Evolutionary conservation across 2,888 invertebrate genomes (phyloP), one percentile per base, ranked within the genome.

Genomic region (Orchesellides sinensis): DNA sequence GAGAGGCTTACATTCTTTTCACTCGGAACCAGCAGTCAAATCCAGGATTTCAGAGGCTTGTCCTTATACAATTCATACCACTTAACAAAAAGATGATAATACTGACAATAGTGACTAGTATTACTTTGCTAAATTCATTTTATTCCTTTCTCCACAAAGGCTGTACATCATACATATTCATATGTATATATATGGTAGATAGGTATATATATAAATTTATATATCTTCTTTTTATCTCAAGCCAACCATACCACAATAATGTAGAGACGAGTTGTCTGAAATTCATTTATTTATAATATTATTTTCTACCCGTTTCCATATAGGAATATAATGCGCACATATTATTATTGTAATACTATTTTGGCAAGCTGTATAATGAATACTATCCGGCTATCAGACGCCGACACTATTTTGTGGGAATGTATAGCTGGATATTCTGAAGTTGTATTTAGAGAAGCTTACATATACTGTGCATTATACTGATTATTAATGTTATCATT

Each of bases 1-100:
- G 56, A 61, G 61, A 61, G 25, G 65, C 65, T 61, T 65, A 27
- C 25, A 65, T 25, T 40, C 65, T 65, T 65, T 61, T 61, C 35
- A 32, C 35, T 25, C n/a, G n/a, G n/a, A n/a, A n/a, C n/a, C 65
- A 35, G 23, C 45, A 65, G 65, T 65, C 17, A 45, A 25, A 65
- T 52, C 19, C 3, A 56, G 10, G 61, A 47, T 21, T 73, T 73
- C 61, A 59, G 73, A 61, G 73, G 47, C 29, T 45, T 47, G 19
- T 45, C n/a, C 40, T 25, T 40, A 61, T 25, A 47, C 23, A 12
- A 25, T 23, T 19, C 61, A 17, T 40, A 21, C 70, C 49, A 54
- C 40, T 40, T 56, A 25, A 56, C 32, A 25, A 19, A 27, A 59
- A 17, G 45, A 61, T 59, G 61, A 73, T 17, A 32, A 27, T 32